phyloP scores from a whole-genome alignment of 92 coral and sea anemone genomes.

The Heteractis magnifica region DNA sequence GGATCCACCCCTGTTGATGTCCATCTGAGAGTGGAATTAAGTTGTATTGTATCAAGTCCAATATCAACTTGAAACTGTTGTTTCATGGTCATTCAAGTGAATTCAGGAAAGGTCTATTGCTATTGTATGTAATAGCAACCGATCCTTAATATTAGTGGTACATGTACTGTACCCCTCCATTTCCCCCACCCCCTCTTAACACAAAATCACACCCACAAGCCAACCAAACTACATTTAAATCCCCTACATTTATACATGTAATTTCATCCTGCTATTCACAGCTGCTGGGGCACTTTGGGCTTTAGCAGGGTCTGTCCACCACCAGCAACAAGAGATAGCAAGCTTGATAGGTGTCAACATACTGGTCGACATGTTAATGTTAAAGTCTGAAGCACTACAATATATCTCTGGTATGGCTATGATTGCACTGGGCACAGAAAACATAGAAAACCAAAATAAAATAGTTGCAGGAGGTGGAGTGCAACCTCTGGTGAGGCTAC shows the following conservation, averaged over 20 bases:
- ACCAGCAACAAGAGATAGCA: slow-evolving; percentile 90
- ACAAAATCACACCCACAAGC: no score
- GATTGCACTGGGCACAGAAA: slow-evolving; percentile 87
- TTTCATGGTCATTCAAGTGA: no score
- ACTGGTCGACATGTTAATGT: slow-evolving; percentile 94
- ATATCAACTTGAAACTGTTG: no score
- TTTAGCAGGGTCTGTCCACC: slow-evolving; percentile 81
- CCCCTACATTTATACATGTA: not conserved
- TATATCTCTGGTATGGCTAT: slow-evolving; percentile 95
- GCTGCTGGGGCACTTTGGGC: slow-evolving; percentile 99
- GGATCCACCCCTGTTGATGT: no score
- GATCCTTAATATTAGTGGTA: no score
- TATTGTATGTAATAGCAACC: no score
- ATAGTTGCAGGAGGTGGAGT: slow-evolving; percentile 95
- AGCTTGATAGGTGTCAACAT: slow-evolving; percentile 93
- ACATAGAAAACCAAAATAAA: slow-evolving; percentile 87
- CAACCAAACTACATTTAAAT: no score
- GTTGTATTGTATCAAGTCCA: no score
- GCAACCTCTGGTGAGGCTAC: slow-evolving; percentile 83
- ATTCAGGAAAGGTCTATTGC: no score
- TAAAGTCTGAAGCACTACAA: slow-evolving; percentile 90
- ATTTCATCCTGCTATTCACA: slow-evolving; percentile 9
- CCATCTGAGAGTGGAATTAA: no score
- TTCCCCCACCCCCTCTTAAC: no score
- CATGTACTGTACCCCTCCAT: no score